phyloP scores from a whole-genome alignment of 2,888 invertebrate species.

The Acleris emargana region DNA sequence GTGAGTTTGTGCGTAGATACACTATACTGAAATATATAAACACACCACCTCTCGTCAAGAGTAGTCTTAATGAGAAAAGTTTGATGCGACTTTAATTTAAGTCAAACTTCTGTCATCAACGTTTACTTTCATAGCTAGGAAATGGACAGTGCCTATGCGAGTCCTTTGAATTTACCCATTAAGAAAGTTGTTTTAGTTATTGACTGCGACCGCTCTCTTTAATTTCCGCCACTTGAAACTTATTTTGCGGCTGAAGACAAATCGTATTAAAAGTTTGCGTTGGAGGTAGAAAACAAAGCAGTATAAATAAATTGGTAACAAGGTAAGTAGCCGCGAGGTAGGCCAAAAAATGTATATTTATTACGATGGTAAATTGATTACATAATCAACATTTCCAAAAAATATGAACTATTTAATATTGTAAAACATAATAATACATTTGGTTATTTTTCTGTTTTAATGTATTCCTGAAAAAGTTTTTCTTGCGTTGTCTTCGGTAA shows the following conservation, averaged over 20 bases:
- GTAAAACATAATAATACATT: no score
- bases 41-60: conserved; percentile 73
- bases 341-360: neutral
- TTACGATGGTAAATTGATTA: neutral
- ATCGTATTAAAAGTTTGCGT: conserved; percentile 73
- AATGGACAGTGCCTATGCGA: conserved; percentile 15
- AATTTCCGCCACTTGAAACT: conserved; percentile 62
- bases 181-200: conserved; percentile 66
- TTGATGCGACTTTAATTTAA: conserved; percentile 79
- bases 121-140: conserved; percentile 68
- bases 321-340: neutral
- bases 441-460: no score
- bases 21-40: conserved; percentile 70
- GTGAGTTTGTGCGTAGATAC: conserved; percentile 65
- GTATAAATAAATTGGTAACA: conserved; percentile 22
- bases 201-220: conserved; percentile 58
- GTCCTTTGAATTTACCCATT: conserved; percentile 25
- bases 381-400: neutral
- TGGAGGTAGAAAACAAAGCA: conserved; percentile 40
- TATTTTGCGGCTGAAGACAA: conserved; percentile 64
- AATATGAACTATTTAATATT: no score
- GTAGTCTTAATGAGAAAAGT: conserved; percentile 82
- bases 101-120: conserved; percentile 79
- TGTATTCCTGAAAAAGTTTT: no score
- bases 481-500: no score